These are phyloP conservation scores for Calliphora vomitoria DNA, from an alignment of 2,888 invertebrate species.

Conservation along the genomic window DNA sequence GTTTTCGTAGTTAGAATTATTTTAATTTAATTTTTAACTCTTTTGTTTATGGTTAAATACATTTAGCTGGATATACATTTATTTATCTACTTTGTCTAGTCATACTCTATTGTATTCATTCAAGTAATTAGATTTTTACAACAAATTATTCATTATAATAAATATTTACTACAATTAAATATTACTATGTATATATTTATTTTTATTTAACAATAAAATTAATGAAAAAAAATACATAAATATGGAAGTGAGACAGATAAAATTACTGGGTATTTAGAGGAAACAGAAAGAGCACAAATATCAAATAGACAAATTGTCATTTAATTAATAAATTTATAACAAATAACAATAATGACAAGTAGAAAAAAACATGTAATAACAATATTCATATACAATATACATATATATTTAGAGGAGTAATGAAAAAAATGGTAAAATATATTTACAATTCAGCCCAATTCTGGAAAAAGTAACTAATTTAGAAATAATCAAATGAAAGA, in stretches of 20 bases:
- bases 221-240: background rate
- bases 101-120: conserved; percentile 32
- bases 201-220: background rate
- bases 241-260: background rate
- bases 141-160: conserved; percentile 57
- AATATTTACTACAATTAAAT: conserved; percentile 47
- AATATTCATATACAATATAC: background rate
- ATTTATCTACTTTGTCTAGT: conserved; percentile 8
- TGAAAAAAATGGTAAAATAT: background rate
- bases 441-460: background rate
- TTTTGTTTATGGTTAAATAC: background rate
- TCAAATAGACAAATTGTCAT: conserved; percentile 66
- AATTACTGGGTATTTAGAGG: background rate
- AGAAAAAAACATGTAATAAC: background rate
- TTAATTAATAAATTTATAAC: conserved; percentile 66
- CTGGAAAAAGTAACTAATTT: too few relatives aligned
- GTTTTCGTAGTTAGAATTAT: conserved; percentile 39
- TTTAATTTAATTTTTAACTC: conserved; percentile 29
- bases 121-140: conserved; percentile 53
- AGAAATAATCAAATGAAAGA: background rate
- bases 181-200: background rate
- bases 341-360: conserved; percentile 39
- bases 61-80: conserved; percentile 1
- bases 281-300: conserved; percentile 9
- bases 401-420: background rate